phyloP scores from a whole-genome alignment of 2,797 vertebrate genomes.

The Hafferia zeledoni region DNA sequence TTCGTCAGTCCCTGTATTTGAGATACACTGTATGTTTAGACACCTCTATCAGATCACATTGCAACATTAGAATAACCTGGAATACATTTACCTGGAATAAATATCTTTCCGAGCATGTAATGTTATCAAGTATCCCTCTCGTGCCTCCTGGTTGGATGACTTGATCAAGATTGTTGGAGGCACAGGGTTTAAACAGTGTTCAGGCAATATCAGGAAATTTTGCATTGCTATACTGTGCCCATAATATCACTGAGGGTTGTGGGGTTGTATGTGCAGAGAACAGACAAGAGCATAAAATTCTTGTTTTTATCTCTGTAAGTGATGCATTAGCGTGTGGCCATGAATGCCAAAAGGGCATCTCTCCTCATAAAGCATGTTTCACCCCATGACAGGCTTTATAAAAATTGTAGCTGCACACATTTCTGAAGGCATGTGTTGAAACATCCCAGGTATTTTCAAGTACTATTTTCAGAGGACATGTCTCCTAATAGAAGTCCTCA shows the following conservation, averaged over 20 bases:
- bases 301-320: neutral
- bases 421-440: neutral
- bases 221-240: neutral
- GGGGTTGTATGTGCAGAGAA: neutral
- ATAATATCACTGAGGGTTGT: neutral
- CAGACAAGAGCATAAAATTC: neutral
- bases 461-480: neutral
- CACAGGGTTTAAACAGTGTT: neutral
- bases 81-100: neutral
- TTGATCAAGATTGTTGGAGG: neutral
- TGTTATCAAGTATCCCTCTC: neutral
- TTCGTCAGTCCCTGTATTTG: neutral
- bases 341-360: neutral
- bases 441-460: neutral
- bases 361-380: neutral
- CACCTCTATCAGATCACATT: slow-evolving; percentile 9
- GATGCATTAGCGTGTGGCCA: neutral
- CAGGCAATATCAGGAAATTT: neutral
- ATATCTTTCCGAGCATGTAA: neutral
- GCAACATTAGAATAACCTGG: neutral
- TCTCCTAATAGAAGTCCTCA: neutral
- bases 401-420: neutral
- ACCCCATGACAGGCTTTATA: neutral
- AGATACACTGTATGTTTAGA: neutral
- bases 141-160: neutral